These are phyloP conservation scores for Rhingia campestris DNA, from an alignment of 2,888 invertebrate genomes.

Conservation along the genomic window DNA sequence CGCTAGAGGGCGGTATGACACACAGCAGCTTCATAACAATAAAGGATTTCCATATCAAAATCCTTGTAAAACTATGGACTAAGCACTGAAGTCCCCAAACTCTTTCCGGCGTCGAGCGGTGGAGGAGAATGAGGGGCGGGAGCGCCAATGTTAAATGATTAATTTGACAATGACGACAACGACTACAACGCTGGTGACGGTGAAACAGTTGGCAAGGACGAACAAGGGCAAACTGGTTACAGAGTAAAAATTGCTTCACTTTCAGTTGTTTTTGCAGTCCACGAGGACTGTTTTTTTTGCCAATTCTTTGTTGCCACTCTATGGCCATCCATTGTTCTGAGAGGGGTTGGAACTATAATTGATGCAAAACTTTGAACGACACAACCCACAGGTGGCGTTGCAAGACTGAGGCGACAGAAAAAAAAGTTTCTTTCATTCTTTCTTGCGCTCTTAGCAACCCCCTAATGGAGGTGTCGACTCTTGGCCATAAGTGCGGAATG, in stretches of 20 bases:
- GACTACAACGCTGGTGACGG: not conserved
- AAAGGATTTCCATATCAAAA: slow-evolving; percentile 65
- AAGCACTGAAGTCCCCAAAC: slow-evolving; percentile 29
- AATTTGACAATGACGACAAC: slow-evolving; percentile 51
- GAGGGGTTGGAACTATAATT: slow-evolving; percentile 55
- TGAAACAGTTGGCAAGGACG: slow-evolving; percentile 59
- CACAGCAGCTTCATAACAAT: slow-evolving; percentile 52
- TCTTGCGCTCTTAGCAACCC: not conserved
- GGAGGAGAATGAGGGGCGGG: not conserved
- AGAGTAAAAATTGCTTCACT: slow-evolving; percentile 52
- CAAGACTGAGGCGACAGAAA: not conserved
- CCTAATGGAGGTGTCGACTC: slow-evolving; percentile 48
- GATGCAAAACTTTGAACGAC: slow-evolving; percentile 67
- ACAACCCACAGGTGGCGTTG: slow-evolving; percentile 58
- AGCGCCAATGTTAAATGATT: slow-evolving; percentile 60
- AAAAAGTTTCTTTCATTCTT: not conserved
- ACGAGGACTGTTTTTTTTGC: slow-evolving; percentile 14
- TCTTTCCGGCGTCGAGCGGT: not conserved
- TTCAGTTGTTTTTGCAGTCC: slow-evolving; percentile 24
- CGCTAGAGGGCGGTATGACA: not conserved
- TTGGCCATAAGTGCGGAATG: slow-evolving; percentile 59
- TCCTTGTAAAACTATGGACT: slow-evolving; percentile 66
- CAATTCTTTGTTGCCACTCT: slow-evolving; percentile 9
- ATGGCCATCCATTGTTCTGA: slow-evolving; percentile 14
- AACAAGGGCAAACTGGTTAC: slow-evolving; percentile 63